Base-by-base conservation (phyloP, 1,140 invertebrate species). In the Apis dorsata region DNA sequence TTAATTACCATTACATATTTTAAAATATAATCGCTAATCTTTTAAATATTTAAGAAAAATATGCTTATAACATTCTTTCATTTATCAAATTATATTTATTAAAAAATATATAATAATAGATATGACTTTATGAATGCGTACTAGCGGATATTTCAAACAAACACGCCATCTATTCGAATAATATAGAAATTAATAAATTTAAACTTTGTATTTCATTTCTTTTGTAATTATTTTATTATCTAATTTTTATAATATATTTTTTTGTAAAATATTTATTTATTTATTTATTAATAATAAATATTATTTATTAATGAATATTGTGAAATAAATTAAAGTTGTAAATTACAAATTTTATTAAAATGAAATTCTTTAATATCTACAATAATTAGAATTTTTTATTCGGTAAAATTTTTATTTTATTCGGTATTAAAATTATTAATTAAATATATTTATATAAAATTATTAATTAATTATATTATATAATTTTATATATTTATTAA, bases 81-180 rank as follows among this genome's bases (percentile, higher is more conserved):
- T 44, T 44, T 44, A 44, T 28, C 78, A 19, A 55, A 53, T 15
- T 1, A 8, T 63, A 79, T 69, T 79, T 79, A 63, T 59, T 79
- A 57, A 79, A 72, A 71, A 71, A 55, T 63, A 12, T 79, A 62
- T 12, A 79, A 71, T 59, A 72, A 79, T 79, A 44, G 34, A 59
- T 44, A 49, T 72, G 78, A 79, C 62, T 59, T 55, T 24, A 19
- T 59, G 34, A 69, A 2, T 72, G 51, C 69, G 19, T 70, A 44
- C 57, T 19, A 79, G 28, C 57, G 68, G 24, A 70, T 79, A 10
- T 79, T 63, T 49, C 24, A 60, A 71, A 63, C 57, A 8, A 19
- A 63, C 17, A 49, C 78, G 78, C 78, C 78, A 79, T 79, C 78
- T 79, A 28, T 49, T 63, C 21, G 59, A 55, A 55, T 69, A 28